A percentile compares a stretch with the other conserved stretches of the same genome.
These are phyloP conservation scores for Montipora capitata DNA, from an alignment of 92 coral and sea anemone genomes.

Conservation along the genomic window DNA sequence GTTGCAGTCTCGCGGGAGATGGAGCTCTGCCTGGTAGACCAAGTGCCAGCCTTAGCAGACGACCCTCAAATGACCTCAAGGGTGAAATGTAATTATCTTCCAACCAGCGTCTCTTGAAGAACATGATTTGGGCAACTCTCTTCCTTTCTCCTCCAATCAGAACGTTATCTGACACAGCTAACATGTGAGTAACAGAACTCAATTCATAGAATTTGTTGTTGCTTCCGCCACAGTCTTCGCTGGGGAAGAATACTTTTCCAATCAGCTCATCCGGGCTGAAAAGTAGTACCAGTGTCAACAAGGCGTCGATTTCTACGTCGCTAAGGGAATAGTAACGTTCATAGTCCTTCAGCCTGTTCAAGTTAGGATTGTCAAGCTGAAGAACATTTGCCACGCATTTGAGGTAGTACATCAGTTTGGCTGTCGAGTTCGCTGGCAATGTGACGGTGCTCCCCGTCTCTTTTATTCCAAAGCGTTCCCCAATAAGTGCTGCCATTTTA, in stretches of 20 bases:
- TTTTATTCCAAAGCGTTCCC: slow-evolving; percentile 1
- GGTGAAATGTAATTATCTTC: slow-evolving; percentile 21
- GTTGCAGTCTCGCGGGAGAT: neutral
- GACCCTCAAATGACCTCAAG: slow-evolving; percentile 12
- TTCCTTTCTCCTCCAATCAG: slow-evolving; percentile 57
- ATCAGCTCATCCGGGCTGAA: slow-evolving; percentile 57
- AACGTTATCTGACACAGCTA: slow-evolving; percentile 49
- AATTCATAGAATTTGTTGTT: slow-evolving; percentile 21
- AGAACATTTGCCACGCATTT: neutral
- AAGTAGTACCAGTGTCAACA: slow-evolving; percentile 27
- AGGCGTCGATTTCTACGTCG: slow-evolving; percentile 28
- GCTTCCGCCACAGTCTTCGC: slow-evolving; percentile 45
- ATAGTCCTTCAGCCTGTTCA: slow-evolving; percentile 29
- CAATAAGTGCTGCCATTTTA: slow-evolving; percentile 11
- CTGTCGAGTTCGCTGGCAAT: neutral
- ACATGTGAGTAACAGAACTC: slow-evolving; percentile 31
- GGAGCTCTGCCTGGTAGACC: slow-evolving; percentile 15
- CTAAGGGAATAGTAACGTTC: slow-evolving; percentile 25
- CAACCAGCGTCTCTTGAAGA: slow-evolving; percentile 29
- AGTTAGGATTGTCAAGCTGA: slow-evolving; percentile 5
- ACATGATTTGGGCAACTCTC: slow-evolving; percentile 41
- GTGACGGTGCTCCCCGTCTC: neutral
- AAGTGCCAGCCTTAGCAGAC: slow-evolving; percentile 27
- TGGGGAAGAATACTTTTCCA: slow-evolving; percentile 40
- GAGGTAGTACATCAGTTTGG: neutral